Conservation (phyloP, 2,888 invertebrate species). For the Muscina levida region DNA sequence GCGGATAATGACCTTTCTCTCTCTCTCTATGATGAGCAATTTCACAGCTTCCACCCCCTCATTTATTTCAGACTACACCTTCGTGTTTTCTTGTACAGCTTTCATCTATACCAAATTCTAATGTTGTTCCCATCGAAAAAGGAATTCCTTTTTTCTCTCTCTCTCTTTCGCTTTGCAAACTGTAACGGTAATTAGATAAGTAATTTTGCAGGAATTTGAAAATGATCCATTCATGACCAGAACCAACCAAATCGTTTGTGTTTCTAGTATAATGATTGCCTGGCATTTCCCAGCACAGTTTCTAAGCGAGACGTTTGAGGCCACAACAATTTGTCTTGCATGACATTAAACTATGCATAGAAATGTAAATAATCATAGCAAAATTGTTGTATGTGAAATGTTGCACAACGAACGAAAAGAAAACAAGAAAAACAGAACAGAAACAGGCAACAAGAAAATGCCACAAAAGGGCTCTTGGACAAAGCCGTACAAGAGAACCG, state of each 20-base stretch:
- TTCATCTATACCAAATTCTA: too few relatives aligned
- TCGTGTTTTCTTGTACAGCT: too few relatives aligned
- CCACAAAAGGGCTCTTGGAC: background rate
- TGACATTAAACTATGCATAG: constrained; percentile 53
- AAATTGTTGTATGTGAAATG: constrained; percentile 56
- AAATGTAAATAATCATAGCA: constrained; percentile 56
- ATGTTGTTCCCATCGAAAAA: too few relatives aligned
- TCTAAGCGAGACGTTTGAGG: constrained; percentile 15
- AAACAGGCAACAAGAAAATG: background rate
- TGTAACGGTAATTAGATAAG: background rate
- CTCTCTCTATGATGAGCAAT: too few relatives aligned
- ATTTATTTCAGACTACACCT: too few relatives aligned
- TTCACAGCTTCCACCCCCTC: too few relatives aligned
- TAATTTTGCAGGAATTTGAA: background rate
- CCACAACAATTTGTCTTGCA: constrained; percentile 56
- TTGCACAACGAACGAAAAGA: constrained; percentile 38
- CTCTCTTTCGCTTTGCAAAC: background rate
- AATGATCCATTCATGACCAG: background rate
- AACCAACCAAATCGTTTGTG: too few relatives aligned
- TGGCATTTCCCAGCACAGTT: background rate
- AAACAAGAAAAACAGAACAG: constrained; percentile 10
- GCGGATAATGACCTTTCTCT: too few relatives aligned
- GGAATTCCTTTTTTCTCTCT: too few relatives aligned
- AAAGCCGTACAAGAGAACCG: background rate
- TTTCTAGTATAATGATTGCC: too few relatives aligned